A percentile compares a stretch with the other conserved stretches of the same genome.
phyloP scores from a whole-genome alignment of 2,888 invertebrate species.

The Megamerina dolium region DNA sequence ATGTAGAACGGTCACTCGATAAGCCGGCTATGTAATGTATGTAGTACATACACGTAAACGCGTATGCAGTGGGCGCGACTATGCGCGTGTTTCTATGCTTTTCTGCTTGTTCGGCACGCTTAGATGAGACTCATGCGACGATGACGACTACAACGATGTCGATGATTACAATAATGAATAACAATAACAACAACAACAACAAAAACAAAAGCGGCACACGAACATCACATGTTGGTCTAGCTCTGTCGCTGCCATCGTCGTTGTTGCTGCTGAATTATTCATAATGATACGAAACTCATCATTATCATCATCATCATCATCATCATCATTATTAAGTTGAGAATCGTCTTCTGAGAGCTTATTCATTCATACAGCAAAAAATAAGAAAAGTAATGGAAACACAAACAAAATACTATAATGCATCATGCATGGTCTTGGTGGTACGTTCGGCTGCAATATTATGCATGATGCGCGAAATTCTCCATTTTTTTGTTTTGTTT shows the following conservation, averaged over 20 bases:
- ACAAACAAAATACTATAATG: slow-evolving; percentile 2
- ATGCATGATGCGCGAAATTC: slow-evolving; percentile 19
- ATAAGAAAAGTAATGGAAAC: no score
- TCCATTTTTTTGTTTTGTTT: no score
- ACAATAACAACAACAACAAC: no score
- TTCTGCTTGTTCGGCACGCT: slow-evolving; percentile 17
- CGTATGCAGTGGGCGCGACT: background rate
- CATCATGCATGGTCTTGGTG: background rate
- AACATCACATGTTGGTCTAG: slow-evolving; percentile 16
- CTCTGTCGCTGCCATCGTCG: background rate
- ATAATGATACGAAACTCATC: no score
- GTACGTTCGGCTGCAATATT: slow-evolving; percentile 7
- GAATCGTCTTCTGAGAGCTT: background rate
- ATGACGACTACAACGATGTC: no score
- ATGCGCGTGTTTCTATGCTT: background rate
- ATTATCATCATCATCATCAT: background rate
- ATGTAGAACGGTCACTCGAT: no score
- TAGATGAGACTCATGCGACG: slow-evolving; percentile 18
- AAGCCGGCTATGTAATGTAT: slow-evolving; percentile 17
- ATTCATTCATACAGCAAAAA: slow-evolving; percentile 1
- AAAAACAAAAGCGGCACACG: no score
- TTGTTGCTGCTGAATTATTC: background rate
- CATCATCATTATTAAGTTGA: background rate
- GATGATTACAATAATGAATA: no score
- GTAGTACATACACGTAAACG: slow-evolving; percentile 12